Conservation (phyloP, 1,140 invertebrate species). For the Vollenhovia emeryi region DNA sequence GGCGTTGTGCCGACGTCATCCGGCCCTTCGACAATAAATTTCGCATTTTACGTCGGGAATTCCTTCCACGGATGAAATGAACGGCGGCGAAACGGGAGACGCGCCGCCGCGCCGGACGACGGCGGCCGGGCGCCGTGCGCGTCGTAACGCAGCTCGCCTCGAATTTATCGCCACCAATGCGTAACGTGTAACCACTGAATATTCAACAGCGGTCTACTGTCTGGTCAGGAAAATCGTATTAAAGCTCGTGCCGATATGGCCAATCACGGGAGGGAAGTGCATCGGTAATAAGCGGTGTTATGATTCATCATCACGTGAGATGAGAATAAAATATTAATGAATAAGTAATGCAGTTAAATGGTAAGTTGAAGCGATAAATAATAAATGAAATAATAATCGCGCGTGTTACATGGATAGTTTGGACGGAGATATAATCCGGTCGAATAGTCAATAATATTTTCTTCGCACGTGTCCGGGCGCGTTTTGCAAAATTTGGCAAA, state of each 20-base stretch:
- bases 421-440: not conserved
- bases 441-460: not conserved
- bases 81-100: constrained; percentile 9
- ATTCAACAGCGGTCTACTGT: constrained; percentile 53
- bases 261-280: not conserved
- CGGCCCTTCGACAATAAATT: constrained; percentile 31
- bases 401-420: not conserved
- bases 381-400: not conserved
- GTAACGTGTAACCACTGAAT: constrained; percentile 52
- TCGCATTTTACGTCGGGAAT: constrained; percentile 32
- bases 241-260: not conserved
- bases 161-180: constrained; percentile 64
- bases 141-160: constrained; percentile 63
- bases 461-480: not conserved
- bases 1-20: constrained; percentile 22
- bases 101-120: not conserved
- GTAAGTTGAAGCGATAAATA: not conserved
- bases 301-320: not conserved
- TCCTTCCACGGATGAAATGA: constrained; percentile 11
- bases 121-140: constrained; percentile 53
- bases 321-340: not conserved
- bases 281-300: not conserved
- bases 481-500: not conserved
- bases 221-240: constrained; percentile 22
- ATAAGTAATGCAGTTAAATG: not conserved